Evolutionary conservation across 92 coral and sea anemone species (phyloP).

Genomic region (Siderastrea radians): DNA sequence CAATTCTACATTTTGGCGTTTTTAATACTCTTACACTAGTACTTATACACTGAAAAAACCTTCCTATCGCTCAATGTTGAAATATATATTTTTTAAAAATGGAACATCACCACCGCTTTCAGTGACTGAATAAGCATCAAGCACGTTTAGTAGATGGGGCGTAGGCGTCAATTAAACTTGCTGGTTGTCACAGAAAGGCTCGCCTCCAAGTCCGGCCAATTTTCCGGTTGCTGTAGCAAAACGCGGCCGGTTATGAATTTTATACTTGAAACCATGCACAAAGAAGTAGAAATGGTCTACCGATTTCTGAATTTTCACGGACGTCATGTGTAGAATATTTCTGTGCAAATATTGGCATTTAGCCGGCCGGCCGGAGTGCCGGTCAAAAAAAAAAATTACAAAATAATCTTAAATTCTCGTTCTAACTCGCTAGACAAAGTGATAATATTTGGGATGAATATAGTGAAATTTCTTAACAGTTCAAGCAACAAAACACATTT

Average conservation of each 20-base stretch:
- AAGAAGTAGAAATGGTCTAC: not conserved
- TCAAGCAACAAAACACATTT: not conserved
- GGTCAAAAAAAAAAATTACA: too few species aligned
- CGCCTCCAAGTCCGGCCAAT: not conserved
- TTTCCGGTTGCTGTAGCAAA: not conserved
- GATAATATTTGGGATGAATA: not conserved
- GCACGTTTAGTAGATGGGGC: too few species aligned
- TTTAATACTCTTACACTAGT: too few species aligned
- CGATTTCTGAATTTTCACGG: not conserved
- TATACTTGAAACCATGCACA: not conserved
- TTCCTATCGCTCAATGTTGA: too few species aligned
- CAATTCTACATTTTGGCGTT: too few species aligned
- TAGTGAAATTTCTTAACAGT: not conserved
- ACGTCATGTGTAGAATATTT: not conserved
- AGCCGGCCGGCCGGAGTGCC: not conserved
- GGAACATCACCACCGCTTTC: too few species aligned
- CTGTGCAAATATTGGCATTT: constrained; percentile 8
- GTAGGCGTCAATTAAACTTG: not conserved
- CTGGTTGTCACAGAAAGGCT: not conserved
- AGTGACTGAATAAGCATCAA: too few species aligned
- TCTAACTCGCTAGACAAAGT: too few species aligned
- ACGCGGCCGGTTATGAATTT: not conserved
- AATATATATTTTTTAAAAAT: too few species aligned
- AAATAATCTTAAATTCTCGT: too few species aligned
- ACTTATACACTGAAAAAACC: too few species aligned